Base-by-base conservation (phyloP, 2,797 vertebrate species). In the Mallotus villosus region DNA sequence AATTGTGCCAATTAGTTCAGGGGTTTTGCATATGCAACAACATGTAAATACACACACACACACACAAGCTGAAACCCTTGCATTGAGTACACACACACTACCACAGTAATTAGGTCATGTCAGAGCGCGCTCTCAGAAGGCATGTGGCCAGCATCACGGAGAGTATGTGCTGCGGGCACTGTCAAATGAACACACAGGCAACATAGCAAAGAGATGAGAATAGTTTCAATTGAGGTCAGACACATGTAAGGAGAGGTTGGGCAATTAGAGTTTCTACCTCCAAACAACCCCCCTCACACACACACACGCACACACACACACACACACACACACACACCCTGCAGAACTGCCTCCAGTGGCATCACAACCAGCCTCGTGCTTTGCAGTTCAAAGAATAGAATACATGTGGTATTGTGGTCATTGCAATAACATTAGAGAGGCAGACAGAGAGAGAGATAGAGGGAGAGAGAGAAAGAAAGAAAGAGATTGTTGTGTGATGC, bases 401-500 rank as follows among this genome's bases (percentile, higher is more conserved):
- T 65, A 14, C 24, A 24, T 51, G 64, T 25, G 21, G 14, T 27
- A 7, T 66, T 66, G 64, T 25, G 22, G 63, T 66, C 16, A 37
- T 49, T 2, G 51, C 51, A 53, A 17, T 14, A 11, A 12, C 37
- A 12, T 41, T 41, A 41, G 8, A 7, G 37, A 41, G 37, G 11
- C 37, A 2, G 9, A 34, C 32, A 34, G 37, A 41, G 6, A 2
- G 37, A 12, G 37, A 1, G 37, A 41, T n/a, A 7, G 37, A 41
- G 37, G 11, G 9, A 2, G 9, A 34, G 34, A 8, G 7, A 37
- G 63, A 49, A 5, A 2, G n/a, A 59, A 3, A 21, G 77, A 69
- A 12, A 58, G 53, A n/a, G 6, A 3, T 62, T 77, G 68, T 74
- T 78, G 69, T 69, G 51, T 72, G 73, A 77, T 29, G 65, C 53